Conservation (phyloP, 1,140 invertebrate species). For the Conus betulinus region DNA sequence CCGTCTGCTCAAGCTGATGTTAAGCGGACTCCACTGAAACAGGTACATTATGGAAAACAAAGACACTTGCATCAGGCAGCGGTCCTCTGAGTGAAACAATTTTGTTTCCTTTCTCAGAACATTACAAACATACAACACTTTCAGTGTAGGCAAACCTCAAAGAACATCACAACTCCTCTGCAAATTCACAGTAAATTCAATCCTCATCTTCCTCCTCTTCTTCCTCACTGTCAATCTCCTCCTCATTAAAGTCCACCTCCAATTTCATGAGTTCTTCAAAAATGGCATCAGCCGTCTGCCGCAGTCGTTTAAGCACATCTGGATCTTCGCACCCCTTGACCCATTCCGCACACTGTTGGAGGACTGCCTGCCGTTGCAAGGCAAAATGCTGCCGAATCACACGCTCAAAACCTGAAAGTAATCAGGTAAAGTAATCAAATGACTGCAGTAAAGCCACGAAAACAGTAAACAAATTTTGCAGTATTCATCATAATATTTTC, state of each 20-base stretch:
- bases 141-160: background rate
- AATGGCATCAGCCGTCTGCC: conserved; percentile 25
- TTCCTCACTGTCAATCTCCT: conserved; percentile 16
- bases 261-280: conserved; percentile 28
- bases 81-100: too few species aligned
- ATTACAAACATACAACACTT: too few species aligned
- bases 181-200: background rate
- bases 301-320: conserved; percentile 32
- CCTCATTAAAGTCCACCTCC: conserved; percentile 29
- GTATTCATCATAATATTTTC: too few species aligned
- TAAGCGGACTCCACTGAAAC: too few species aligned
- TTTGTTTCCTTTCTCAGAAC: too few species aligned
- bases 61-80: too few species aligned
- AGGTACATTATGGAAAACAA: too few species aligned
- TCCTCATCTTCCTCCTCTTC: conserved; percentile 10
- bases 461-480: too few species aligned
- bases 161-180: background rate
- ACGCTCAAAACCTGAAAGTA: conserved; percentile 39
- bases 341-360: conserved; percentile 47
- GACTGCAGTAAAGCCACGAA: too few species aligned
- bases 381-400: conserved; percentile 40
- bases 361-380: conserved; percentile 35
- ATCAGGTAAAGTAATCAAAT: too few species aligned
- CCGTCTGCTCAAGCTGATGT: too few species aligned
- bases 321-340: conserved; percentile 39